Conservation (phyloP, 2,797 vertebrate genomes). For the Sebastolobus alascanus region DNA sequence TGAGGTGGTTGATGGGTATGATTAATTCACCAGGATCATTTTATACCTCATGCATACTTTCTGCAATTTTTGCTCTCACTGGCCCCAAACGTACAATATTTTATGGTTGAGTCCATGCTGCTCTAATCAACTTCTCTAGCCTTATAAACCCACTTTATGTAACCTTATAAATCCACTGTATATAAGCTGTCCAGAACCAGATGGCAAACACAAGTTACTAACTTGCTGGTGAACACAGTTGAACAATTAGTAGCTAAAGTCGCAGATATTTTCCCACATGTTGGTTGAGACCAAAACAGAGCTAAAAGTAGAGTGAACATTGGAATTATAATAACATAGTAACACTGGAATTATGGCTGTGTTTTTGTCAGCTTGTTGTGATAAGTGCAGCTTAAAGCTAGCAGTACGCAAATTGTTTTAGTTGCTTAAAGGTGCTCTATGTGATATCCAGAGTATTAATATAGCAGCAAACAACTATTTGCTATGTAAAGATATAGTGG, state of each 20-base stretch:
- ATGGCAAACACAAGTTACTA: background rate
- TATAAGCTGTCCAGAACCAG: background rate
- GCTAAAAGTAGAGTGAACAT: background rate
- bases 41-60: background rate
- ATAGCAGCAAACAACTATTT: no score
- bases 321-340: background rate
- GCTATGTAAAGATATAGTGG: no score
- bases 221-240: background rate
- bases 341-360: background rate
- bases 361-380: background rate
- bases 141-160: background rate
- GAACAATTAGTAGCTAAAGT: background rate
- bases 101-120: background rate
- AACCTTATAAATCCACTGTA: background rate
- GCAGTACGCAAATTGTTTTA: background rate
- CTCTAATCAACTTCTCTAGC: background rate
- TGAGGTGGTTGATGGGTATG: background rate
- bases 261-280: background rate
- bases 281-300: constrained; percentile 10
- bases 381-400: background rate
- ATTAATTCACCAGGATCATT: background rate
- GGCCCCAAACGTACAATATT: accelerated
- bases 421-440: background rate
- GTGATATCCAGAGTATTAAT: no score
- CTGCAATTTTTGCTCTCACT: background rate